phyloP scores from a whole-genome alignment of 2,888 invertebrate species.

The Adineta ricciae region DNA sequence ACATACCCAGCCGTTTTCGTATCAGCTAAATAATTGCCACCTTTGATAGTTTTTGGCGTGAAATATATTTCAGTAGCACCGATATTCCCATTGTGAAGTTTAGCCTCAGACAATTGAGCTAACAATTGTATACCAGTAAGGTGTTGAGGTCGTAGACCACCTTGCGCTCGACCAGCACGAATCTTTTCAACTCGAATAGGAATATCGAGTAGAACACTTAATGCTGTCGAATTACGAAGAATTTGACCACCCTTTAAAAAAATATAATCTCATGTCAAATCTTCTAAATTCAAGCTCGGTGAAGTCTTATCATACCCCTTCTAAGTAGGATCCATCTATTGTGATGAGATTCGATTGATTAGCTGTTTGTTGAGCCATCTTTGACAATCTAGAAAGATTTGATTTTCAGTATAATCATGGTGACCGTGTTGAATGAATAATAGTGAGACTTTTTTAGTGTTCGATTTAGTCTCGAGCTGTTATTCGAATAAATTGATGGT shows the following conservation, averaged over 20 bases:
- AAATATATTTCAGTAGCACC: constrained; percentile 70
- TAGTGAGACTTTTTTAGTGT: background rate
- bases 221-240: constrained; percentile 65
- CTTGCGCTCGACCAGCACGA: constrained; percentile 55
- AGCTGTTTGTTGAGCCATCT: background rate
- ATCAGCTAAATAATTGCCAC: constrained; percentile 62
- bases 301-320: constrained; percentile 59
- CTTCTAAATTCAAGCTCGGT: background rate
- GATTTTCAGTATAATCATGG: no score
- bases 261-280: no score
- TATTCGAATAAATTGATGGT: background rate
- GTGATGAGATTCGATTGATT: constrained; percentile 42
- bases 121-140: constrained; percentile 63
- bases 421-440: background rate
- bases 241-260: constrained; percentile 74
- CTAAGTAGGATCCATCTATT: constrained; percentile 69
- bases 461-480: background rate
- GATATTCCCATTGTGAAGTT: constrained; percentile 61
- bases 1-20: constrained; percentile 54
- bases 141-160: constrained; percentile 47
- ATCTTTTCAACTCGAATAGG: constrained; percentile 69
- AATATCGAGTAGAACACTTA: constrained; percentile 65
- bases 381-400: background rate
- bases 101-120: constrained; percentile 64
- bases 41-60: constrained; percentile 56